Conservation (phyloP, 2,888 invertebrate genomes). For the Acrobasis consociella region DNA sequence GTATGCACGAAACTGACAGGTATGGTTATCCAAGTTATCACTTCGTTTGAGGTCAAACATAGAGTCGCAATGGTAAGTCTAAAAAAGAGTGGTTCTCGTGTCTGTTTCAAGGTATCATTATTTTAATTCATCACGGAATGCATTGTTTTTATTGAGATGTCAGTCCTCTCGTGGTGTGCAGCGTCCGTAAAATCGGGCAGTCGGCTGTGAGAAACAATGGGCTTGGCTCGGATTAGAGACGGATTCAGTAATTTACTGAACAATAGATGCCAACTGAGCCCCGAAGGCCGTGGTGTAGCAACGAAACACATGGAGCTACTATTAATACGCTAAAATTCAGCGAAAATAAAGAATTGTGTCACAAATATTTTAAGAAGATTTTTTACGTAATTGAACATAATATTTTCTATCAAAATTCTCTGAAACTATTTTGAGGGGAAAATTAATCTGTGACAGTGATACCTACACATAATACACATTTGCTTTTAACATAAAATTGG, state of each 20-base stretch:
- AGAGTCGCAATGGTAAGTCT: too few species aligned
- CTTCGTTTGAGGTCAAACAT: too few species aligned
- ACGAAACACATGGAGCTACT: constrained; percentile 49
- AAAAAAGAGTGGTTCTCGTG: constrained; percentile 5
- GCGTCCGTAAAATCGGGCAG: constrained; percentile 68
- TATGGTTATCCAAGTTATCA: too few species aligned
- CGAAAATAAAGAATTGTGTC: constrained; percentile 34
- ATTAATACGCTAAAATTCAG: constrained; percentile 43
- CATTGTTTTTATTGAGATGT: constrained; percentile 38
- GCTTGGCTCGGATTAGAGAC: constrained; percentile 68
- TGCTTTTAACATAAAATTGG: too few species aligned
- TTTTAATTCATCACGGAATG: constrained; percentile 37
- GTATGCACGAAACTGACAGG: too few species aligned
- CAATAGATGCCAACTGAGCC: constrained; percentile 74
- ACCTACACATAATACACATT: too few species aligned
- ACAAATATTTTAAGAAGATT: not conserved
- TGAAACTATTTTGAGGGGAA: too few species aligned
- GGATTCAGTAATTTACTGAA: constrained; percentile 71
- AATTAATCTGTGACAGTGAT: too few species aligned
- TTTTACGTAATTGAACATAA: not conserved
- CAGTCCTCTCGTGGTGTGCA: constrained; percentile 51
- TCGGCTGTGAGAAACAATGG: constrained; percentile 66
- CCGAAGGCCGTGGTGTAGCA: constrained; percentile 68
- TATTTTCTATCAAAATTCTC: not conserved
- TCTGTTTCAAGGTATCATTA: constrained; percentile 26